Evolutionary conservation across 2,113 vertebrate genomes (phyloP).

Genomic region (Pimephales promelas): DNA sequence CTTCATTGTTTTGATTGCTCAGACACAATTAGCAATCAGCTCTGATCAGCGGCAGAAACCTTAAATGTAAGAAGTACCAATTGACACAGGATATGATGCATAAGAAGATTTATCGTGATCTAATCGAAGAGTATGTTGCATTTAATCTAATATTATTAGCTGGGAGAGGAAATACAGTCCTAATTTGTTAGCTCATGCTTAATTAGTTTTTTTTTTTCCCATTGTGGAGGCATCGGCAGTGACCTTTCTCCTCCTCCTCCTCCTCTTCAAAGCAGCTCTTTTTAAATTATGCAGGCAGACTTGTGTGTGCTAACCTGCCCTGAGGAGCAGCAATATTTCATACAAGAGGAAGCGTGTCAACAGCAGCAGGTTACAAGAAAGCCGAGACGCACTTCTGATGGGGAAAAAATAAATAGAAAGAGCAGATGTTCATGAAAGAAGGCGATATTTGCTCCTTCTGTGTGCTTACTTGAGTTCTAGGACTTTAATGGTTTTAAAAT

Average conservation of each 20-base stretch:
- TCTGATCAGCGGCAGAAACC: slow-evolving; percentile 42
- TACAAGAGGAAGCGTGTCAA: slow-evolving; percentile 57
- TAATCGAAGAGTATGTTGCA: not conserved
- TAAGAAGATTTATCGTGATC: slow-evolving; percentile 27
- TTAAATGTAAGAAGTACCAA: slow-evolving; percentile 49
- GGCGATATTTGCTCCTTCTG: slow-evolving; percentile 1
- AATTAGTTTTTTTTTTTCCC: slow-evolving; percentile 15
- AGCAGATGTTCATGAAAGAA: slow-evolving; percentile 42
- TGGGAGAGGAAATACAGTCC: not conserved
- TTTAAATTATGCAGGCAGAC: slow-evolving; percentile 58
- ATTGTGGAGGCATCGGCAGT: slow-evolving; percentile 23
- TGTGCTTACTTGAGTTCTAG: not conserved
- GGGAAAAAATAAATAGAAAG: slow-evolving; percentile 44
- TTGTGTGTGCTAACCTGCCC: slow-evolving; percentile 53
- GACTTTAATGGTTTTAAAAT: slow-evolving; percentile 1
- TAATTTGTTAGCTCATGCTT: slow-evolving; percentile 21
- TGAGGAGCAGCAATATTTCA: slow-evolving; percentile 58
- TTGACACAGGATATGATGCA: slow-evolving; percentile 36
- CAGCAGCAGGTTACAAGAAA: slow-evolving; percentile 63
- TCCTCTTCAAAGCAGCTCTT: slow-evolving; percentile 51
- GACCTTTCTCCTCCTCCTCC: slow-evolving; percentile 35
- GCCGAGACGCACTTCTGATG: slow-evolving; percentile 43
- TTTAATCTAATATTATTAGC: slow-evolving; percentile 13
- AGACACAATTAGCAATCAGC: slow-evolving; percentile 42
- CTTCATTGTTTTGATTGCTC: slow-evolving; percentile 27